phyloP scores from a whole-genome alignment of 2,797 vertebrate genomes.

The Coregonus ussuriensis region DNA sequence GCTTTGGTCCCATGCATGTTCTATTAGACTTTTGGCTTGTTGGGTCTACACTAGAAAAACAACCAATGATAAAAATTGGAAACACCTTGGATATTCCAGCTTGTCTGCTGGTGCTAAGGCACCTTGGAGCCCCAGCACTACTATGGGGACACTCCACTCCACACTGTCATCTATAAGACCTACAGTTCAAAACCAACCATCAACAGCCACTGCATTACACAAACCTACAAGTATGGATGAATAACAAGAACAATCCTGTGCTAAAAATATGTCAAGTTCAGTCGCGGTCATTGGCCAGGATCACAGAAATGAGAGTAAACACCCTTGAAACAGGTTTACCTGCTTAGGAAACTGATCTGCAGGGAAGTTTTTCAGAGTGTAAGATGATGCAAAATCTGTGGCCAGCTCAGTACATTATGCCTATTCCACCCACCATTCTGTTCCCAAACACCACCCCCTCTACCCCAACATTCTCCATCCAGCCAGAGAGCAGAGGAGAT shows the following conservation, averaged over 20 bases:
- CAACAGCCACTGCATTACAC: slow-evolving; percentile 26
- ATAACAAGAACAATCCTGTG: slow-evolving; percentile 37
- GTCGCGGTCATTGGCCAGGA: slow-evolving; percentile 43
- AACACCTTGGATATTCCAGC: not conserved
- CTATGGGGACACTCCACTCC: not conserved
- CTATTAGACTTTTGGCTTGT: not conserved
- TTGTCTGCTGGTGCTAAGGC: not conserved
- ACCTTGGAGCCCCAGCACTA: not conserved
- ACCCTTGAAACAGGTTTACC: slow-evolving; percentile 72
- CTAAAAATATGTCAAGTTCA: slow-evolving; percentile 55
- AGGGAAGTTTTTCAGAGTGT: slow-evolving; percentile 66
- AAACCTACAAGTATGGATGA: slow-evolving; percentile 38
- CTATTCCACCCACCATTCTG: slow-evolving; percentile 72
- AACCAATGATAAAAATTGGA: not conserved
- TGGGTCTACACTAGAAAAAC: not conserved
- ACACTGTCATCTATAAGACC: slow-evolving; percentile 5
- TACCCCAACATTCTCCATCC: slow-evolving; percentile 63
- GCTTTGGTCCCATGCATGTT: not conserved
- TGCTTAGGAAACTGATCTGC: slow-evolving; percentile 66
- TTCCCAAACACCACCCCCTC: slow-evolving; percentile 63
- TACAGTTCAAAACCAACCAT: slow-evolving; percentile 1
- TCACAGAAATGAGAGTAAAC: slow-evolving; percentile 60
- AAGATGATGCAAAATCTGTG: slow-evolving; percentile 70
- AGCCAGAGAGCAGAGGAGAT: slow-evolving; percentile 76
- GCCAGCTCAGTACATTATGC: slow-evolving; percentile 76